These are phyloP conservation scores for Incurvaria masculella DNA, from an alignment of 2,888 invertebrate species.

Conservation along the genomic window DNA sequence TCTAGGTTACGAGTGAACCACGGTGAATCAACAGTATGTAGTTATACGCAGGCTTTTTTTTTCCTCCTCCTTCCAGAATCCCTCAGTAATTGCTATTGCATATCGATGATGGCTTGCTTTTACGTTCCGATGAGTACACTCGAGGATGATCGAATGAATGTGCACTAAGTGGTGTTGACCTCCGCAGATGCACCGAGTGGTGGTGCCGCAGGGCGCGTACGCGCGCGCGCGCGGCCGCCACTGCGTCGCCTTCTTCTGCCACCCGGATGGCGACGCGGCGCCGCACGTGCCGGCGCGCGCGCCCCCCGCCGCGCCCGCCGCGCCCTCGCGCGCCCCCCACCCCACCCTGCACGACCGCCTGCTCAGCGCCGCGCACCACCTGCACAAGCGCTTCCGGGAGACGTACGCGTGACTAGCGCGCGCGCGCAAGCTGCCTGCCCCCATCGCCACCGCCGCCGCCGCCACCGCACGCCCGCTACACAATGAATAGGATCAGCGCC, in stretches of 20 bases:
- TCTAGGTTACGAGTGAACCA: too few relatives aligned
- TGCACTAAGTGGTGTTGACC: background rate
- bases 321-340: conserved; percentile 42
- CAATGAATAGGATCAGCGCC: too few relatives aligned
- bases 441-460: background rate
- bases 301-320: conserved; percentile 39
- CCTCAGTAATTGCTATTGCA: background rate
- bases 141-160: too few relatives aligned
- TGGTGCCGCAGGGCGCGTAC: conserved; percentile 63
- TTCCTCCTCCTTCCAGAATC: too few relatives aligned
- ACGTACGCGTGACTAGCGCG: conserved; percentile 61
- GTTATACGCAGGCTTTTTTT: too few relatives aligned
- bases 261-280: conserved; percentile 60
- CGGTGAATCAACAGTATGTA: too few relatives aligned
- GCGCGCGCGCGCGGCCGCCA: conserved; percentile 64
- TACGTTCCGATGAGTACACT: background rate
- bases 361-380: conserved; percentile 66
- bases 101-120: background rate
- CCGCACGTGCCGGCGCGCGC: conserved; percentile 50
- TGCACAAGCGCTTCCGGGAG: conserved; percentile 68
- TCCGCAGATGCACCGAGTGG: conserved; percentile 65
- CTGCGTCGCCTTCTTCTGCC: conserved; percentile 74
- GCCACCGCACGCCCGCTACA: too few relatives aligned
- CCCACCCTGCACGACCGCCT: conserved; percentile 54
- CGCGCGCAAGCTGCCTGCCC: conserved; percentile 1